Evolutionary conservation across 1,140 invertebrate species (phyloP), one percentile per base, ranked within the genome.

Genomic region (Liolophura sinensis): DNA sequence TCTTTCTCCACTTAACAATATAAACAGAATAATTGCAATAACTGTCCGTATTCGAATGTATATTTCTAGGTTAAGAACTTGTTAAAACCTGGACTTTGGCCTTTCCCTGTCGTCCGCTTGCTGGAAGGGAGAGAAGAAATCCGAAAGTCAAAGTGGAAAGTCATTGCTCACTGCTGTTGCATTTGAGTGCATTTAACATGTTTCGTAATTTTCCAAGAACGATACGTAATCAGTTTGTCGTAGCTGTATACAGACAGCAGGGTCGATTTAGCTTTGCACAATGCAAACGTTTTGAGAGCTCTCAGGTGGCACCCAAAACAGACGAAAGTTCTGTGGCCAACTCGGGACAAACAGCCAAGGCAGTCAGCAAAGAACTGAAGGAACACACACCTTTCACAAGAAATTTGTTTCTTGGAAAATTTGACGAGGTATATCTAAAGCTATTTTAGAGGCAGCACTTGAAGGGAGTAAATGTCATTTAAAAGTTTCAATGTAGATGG

Each of bases 321-420:
- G 55, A 27, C 50, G 14, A 16, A 40, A 55, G 62, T 47, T 62
- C 51, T 64, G 16, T 40, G 31, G 31, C 31, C 3, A 65, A 64
- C 56, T 47, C 64, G 59, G 52, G 54, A 48, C 64, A 55, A 59
- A 52, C 31, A 54, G 49, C 52, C 31, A 49, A 50, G 6, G 57
- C 25, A 18, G 18, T 51, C 27, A 25, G 18, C 7, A 73, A 71
- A 67, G 72, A 71, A 3, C 20, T 66, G 31, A 75, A 65, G 63
- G 77, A 76, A 50, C 58, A 64, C 7, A 54, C 18, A 48, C 80
- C 80, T 15, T 76, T 82, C 61, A 66, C 69, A 1, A 76, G 78
- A 66, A 75, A 77, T 57, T 57, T 82, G 22, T 82, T 79, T 65
- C 56, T 75, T 16, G 80, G 80, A 56, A 73, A 70, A 62, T 77